Conservation (phyloP, 2,797 vertebrate genomes). For the Acanthurus lineatus region DNA sequence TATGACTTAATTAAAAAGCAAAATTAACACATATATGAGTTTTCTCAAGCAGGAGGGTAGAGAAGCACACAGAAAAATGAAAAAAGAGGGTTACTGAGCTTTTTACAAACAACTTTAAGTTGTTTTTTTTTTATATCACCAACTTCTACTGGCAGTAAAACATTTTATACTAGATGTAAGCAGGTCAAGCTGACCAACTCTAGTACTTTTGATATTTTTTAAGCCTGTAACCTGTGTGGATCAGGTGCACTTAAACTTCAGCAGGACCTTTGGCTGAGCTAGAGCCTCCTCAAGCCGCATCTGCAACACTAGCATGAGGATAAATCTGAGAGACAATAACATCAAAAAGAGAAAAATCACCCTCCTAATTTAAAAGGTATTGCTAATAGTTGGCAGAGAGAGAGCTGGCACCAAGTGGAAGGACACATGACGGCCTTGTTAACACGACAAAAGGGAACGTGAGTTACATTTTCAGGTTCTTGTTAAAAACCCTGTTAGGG, state of each 20-base stretch:
- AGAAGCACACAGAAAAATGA: not conserved
- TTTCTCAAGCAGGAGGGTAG: not conserved
- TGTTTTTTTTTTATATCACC: not conserved
- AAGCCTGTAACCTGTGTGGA: not conserved
- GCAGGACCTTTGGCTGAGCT: not conserved
- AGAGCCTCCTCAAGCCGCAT: not conserved
- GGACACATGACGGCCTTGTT: conserved; percentile 36
- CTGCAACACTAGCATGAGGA: not conserved
- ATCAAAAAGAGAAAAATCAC: conserved; percentile 20
- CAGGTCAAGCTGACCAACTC: not conserved
- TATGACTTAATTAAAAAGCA: not conserved
- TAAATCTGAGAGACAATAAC: conserved; percentile 8
- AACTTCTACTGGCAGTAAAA: not conserved
- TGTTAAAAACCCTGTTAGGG: conserved; percentile 27
- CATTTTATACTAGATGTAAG: no score
- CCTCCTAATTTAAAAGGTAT: conserved; percentile 13
- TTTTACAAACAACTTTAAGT: no score
- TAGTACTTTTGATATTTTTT: not conserved
- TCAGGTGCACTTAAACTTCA: not conserved
- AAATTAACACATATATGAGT: not conserved
- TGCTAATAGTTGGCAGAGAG: conserved; percentile 22
- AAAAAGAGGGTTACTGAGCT: not conserved
- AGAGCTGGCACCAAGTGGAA: conserved; percentile 1
- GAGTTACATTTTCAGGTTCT: conserved; percentile 37
- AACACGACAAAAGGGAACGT: conserved; percentile 45